Percentiles rank a stretch among this genome's conserved stretches.
These are phyloP conservation scores for Hanleya hanleyi DNA, from an alignment of 2,888 invertebrate genomes.

Conservation along the genomic window DNA sequence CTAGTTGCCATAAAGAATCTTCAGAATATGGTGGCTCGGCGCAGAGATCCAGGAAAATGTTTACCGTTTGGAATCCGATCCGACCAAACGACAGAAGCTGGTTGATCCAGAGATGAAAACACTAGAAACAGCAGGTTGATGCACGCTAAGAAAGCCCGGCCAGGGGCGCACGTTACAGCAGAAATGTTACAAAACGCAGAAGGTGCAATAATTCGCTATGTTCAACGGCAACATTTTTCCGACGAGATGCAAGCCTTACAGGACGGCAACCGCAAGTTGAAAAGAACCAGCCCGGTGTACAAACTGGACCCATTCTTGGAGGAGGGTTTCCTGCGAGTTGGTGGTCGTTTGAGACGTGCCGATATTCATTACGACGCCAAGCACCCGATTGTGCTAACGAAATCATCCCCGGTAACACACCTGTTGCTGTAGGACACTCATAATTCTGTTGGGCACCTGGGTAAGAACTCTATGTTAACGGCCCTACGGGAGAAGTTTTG, in stretches of 20 bases:
- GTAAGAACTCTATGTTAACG: not conserved
- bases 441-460: not conserved
- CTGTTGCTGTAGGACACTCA: not conserved
- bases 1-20: not conserved
- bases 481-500: not conserved
- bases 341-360: not conserved
- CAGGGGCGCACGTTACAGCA: not conserved
- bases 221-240: not conserved
- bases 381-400: not conserved
- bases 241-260: not conserved
- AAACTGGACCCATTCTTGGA: not conserved
- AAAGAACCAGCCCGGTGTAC: not conserved
- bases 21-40: too few relatives aligned
- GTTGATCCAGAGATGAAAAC: too few relatives aligned
- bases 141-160: too few relatives aligned
- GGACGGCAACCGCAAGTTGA: not conserved
- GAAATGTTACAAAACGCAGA: not conserved
- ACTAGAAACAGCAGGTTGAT: too few relatives aligned
- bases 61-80: too few relatives aligned
- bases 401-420: not conserved
- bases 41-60: too few relatives aligned
- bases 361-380: not conserved
- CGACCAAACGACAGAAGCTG: too few relatives aligned
- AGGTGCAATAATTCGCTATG: not conserved
- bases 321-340: not conserved